phyloP scores from a whole-genome alignment of 2,797 vertebrate species.

The Hydrolagus colliei region DNA sequence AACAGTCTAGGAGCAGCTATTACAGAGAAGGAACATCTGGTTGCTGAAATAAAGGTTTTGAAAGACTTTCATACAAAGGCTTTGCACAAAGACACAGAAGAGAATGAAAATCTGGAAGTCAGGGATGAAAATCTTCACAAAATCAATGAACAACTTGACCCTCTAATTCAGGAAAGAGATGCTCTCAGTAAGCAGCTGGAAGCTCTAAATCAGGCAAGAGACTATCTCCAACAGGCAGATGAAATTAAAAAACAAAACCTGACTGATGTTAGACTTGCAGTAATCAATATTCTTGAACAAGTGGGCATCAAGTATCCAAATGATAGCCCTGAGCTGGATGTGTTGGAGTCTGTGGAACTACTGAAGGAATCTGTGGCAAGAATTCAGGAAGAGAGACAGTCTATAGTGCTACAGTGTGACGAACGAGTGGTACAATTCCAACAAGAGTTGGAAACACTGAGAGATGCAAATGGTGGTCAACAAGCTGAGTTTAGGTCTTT shows the following conservation, averaged over 20 bases:
- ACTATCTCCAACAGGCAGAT: constrained; percentile 45
- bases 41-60: constrained; percentile 46
- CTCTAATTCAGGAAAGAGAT: constrained; percentile 49
- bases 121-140: constrained; percentile 48
- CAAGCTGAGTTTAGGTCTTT: constrained; percentile 59
- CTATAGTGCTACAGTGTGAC: constrained; percentile 42
- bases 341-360: constrained; percentile 46
- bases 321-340: constrained; percentile 44
- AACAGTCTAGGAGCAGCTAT: constrained; percentile 52
- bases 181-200: constrained; percentile 51
- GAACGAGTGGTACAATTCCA: constrained; percentile 46
- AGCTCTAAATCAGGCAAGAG: constrained; percentile 47
- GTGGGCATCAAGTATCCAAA: constrained; percentile 39
- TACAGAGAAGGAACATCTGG: constrained; percentile 54
- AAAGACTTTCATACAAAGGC: constrained; percentile 48
- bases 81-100: constrained; percentile 45
- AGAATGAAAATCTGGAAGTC: constrained; percentile 42
- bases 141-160: constrained; percentile 50
- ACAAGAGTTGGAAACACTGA: constrained; percentile 52
- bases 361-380: constrained; percentile 47
- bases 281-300: constrained; percentile 49
- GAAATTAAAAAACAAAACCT: constrained; percentile 48
- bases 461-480: constrained; percentile 55
- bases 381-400: constrained; percentile 52
- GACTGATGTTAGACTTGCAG: constrained; percentile 45